These are phyloP conservation scores for Falco berigora DNA, from an alignment of 2,797 vertebrate species.

Conservation along the genomic window DNA sequence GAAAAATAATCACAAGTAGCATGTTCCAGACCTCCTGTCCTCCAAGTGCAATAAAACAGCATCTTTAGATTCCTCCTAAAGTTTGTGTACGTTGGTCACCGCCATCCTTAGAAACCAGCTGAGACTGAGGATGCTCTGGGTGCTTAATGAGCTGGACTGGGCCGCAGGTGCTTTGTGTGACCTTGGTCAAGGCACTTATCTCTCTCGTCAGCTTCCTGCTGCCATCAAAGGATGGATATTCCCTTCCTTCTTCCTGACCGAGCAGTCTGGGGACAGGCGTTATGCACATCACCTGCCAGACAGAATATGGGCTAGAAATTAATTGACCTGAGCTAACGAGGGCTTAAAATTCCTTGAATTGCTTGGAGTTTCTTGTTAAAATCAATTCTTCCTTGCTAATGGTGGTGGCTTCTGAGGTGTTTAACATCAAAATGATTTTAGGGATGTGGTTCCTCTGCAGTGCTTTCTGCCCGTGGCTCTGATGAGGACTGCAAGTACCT, in stretches of 20 bases:
- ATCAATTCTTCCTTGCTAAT: background rate
- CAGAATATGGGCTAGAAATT: background rate
- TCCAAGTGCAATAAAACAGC: background rate
- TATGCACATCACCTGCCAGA: background rate
- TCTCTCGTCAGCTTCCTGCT: background rate
- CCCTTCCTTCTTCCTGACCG: background rate
- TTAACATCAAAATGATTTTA: background rate
- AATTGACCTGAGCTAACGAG: background rate
- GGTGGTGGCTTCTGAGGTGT: background rate
- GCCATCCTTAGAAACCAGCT: background rate
- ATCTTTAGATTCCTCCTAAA: background rate
- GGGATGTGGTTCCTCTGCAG: background rate
- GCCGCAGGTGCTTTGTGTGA: background rate
- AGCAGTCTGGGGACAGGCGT: background rate
- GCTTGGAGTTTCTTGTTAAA: background rate
- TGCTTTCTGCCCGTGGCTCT: background rate
- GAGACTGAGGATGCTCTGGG: background rate
- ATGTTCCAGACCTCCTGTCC: background rate
- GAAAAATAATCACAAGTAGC: fast-evolving
- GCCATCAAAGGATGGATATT: background rate
- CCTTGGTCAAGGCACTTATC: background rate
- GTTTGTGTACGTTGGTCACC: background rate
- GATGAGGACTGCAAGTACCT: background rate
- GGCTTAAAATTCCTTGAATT: background rate
- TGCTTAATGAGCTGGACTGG: background rate